These are phyloP conservation scores for Protophormia terraenovae DNA, from an alignment of 2,888 invertebrate genomes.

Conservation along the genomic window DNA sequence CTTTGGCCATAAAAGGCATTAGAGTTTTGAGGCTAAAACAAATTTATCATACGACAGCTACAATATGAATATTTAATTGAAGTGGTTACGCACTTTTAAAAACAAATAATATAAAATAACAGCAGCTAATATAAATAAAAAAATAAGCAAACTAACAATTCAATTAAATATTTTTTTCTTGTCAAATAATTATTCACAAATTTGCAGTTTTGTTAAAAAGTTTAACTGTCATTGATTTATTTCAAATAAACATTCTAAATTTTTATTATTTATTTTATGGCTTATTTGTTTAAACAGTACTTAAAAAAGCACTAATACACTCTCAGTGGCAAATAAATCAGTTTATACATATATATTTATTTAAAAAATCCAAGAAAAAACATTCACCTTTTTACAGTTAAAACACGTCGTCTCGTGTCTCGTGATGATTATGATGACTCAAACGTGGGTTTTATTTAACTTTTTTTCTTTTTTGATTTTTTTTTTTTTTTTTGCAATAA, in stretches of 20 bases:
- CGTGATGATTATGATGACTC: slow-evolving; percentile 22
- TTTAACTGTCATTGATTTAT: background rate
- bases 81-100: slow-evolving; percentile 1
- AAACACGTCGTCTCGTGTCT: slow-evolving; percentile 9
- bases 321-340: background rate
- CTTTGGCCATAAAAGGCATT: slow-evolving; percentile 38
- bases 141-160: too few species aligned
- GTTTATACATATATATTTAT: background rate
- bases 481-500: background rate
- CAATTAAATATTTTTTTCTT: slow-evolving; percentile 15
- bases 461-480: background rate
- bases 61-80: slow-evolving; percentile 45
- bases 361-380: background rate
- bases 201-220: background rate
- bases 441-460: slow-evolving; percentile 36
- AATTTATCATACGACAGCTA: slow-evolving; percentile 15
- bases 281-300: background rate
- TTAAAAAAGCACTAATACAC: background rate
- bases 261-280: background rate
- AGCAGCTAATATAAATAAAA: background rate
- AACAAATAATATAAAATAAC: background rate
- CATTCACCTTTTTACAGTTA: slow-evolving; percentile 7
- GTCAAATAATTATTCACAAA: background rate
- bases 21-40: slow-evolving; percentile 38
- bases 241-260: background rate